These are phyloP conservation scores for Echinarachnius parma DNA, from an alignment of 53 echinoderm and acorn worm species.

Conservation along the genomic window DNA sequence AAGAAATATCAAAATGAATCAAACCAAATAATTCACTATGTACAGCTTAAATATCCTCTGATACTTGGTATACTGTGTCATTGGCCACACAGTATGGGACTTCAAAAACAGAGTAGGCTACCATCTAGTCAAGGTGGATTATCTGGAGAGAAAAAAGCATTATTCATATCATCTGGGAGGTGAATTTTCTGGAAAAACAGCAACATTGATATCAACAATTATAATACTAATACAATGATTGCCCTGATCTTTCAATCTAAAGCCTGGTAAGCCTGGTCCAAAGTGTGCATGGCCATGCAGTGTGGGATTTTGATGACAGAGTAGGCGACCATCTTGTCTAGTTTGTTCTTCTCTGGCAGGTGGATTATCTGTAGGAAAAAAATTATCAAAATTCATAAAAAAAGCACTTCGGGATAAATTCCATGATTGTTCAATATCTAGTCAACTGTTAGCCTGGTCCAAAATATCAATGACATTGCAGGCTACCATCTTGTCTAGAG, in stretches of 20 bases:
- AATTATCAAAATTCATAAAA: too few species aligned
- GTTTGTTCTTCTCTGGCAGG: conserved; percentile 16
- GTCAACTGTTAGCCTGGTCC: too few species aligned
- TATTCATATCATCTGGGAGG: conserved; percentile 28
- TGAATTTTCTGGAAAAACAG: conserved; percentile 34
- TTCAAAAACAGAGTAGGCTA: conserved; percentile 22
- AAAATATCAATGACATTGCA: conserved; percentile 16
- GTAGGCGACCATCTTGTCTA: conserved; percentile 29
- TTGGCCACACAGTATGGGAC: conserved; percentile 3
- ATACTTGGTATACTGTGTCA: conserved; percentile 31
- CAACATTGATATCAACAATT: too few species aligned
- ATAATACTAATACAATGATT: too few species aligned
- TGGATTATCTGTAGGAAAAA: conserved; percentile 38
- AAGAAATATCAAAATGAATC: too few species aligned
- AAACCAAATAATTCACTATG: too few species aligned
- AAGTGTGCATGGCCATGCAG: conserved; percentile 14
- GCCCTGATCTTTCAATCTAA: too few species aligned
- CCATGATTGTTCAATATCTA: too few species aligned
- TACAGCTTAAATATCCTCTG: too few species aligned
- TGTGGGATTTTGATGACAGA: conserved; percentile 9
- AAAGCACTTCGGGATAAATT: too few species aligned
- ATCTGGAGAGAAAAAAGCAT: background rate
- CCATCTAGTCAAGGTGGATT: conserved; percentile 12
- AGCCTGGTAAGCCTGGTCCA: too few species aligned
- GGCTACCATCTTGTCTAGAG: conserved; percentile 23